A percentile compares a stretch with the other conserved stretches of the same genome.
phyloP scores from a whole-genome alignment of 53 echinoderm and acorn worm species.

The Apostichopus leukothele region DNA sequence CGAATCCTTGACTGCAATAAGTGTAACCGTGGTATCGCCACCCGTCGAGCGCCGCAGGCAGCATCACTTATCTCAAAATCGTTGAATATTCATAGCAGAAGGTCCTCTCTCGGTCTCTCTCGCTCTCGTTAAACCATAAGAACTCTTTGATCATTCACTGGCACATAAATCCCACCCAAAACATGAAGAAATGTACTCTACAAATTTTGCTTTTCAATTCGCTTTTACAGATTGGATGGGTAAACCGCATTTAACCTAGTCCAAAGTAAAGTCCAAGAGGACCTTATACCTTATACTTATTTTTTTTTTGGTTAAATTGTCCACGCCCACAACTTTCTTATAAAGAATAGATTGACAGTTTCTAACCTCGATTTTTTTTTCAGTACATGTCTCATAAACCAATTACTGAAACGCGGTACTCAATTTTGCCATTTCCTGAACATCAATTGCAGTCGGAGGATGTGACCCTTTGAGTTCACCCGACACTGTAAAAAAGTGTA shows the following conservation, averaged over 20 bases:
- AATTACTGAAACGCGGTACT: conserved; percentile 26
- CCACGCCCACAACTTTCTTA: conserved; percentile 8
- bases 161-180: no score
- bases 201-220: no score
- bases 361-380: neutral
- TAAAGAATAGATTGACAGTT: conserved; percentile 21
- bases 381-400: conserved; percentile 28
- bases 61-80: conserved; percentile 17
- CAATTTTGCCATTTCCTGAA: conserved; percentile 34
- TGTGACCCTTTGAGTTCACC: conserved; percentile 15
- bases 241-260: no score
- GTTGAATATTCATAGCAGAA: conserved; percentile 34
- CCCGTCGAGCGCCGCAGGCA: conserved; percentile 49
- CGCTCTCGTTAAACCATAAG: no score
- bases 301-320: neutral
- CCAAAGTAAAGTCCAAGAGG: no score
- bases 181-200: no score
- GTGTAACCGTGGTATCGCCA: conserved; percentile 44
- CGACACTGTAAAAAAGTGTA: neutral
- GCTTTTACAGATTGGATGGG: no score
- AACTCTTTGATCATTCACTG: no score
- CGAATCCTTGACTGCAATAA: neutral
- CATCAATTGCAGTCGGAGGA: conserved; percentile 16
- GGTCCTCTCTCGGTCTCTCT: no score
- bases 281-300: no score